phyloP scores from a whole-genome alignment of 2,113 vertebrate genomes.

The Collichthys lucidus region DNA sequence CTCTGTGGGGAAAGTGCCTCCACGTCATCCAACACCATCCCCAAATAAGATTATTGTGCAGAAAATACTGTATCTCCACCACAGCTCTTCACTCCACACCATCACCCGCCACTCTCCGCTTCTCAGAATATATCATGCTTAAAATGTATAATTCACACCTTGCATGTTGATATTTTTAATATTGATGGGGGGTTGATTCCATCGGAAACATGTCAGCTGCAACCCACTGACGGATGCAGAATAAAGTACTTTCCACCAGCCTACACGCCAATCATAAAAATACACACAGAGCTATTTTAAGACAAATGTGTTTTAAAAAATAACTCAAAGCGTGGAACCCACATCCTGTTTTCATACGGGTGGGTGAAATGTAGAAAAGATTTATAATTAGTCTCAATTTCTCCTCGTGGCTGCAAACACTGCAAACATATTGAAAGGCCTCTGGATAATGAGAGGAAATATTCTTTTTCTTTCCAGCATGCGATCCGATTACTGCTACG shows the following conservation, averaged over 20 bases:
- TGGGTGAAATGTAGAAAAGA: background rate
- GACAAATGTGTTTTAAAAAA: slow-evolving; percentile 10
- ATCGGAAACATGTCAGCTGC: slow-evolving; percentile 3
- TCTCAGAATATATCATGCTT: slow-evolving; percentile 21
- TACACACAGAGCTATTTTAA: slow-evolving; percentile 5
- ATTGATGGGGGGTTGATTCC: slow-evolving; percentile 2
- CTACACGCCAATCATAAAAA: background rate
- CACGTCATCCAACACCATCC: slow-evolving; percentile 60
- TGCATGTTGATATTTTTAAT: slow-evolving; percentile 26
- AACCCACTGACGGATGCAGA: slow-evolving; percentile 8
- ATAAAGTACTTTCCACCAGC: background rate
- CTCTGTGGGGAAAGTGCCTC: slow-evolving; percentile 25
- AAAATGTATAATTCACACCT: slow-evolving; percentile 31
- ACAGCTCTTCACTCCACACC: slow-evolving; percentile 18
- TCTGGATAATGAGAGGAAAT: slow-evolving; percentile 24
- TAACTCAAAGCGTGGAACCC: background rate
- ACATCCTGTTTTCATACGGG: slow-evolving; percentile 28
- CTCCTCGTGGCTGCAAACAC: background rate
- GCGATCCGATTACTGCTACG: slow-evolving; percentile 30
- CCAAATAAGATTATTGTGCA: slow-evolving; percentile 70
- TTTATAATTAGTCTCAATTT: slow-evolving; percentile 21
- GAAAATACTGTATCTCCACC: slow-evolving; percentile 56
- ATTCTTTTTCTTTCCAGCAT: slow-evolving; percentile 24
- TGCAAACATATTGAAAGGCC: background rate
- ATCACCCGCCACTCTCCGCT: background rate